Evolutionary conservation across 2,888 invertebrate species (phyloP), one percentile per base, ranked within the genome.

Genomic region (Leptinotarsa rubiginosa): DNA sequence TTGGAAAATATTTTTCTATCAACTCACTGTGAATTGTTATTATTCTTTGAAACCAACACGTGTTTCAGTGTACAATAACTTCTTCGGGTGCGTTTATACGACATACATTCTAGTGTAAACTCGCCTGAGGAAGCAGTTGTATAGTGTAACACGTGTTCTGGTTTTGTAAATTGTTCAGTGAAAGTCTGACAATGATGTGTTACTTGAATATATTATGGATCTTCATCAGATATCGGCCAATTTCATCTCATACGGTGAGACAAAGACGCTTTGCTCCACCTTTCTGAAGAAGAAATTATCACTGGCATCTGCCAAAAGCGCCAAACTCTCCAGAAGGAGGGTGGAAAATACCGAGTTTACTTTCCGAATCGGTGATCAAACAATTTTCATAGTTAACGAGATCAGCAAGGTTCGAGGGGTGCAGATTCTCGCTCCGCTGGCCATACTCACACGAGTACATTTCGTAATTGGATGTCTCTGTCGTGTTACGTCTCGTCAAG

Each of bases 341-440:
- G 81, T 82, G 83, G 83, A 85, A 84, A 85, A 83, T 84, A 82
- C 84, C 80, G 81, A 83, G 86, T 87, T 87, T 86, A 84, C 86
- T 83, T 87, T 87, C 84, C 87, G 85, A 86, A 86, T 86, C 87
- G 86, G 84, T 85, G 88, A 88, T 88, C 88, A 88, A 88, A 88
- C 88, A 88, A 87, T 87, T 87, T 87, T 85, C 86, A 84, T 84
- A 83, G 84, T 85, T 88, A 88, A 88, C 87, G 85, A 88, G 87
- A 88, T 88, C 87, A 85, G 76, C 80, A 77, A 79, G 79, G 81
- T 75, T 41, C 77, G 80, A 82, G 81, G 83, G 81, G 80, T 69
- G 70, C 66, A 70, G 52, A 49, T 22, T 66, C 69, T 71, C 79
- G 81, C 70, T 47, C 31, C 54, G 52, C 59, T 68, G 65, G 70